Evolutionary conservation across 2,113 vertebrate species (phyloP), one percentile per base, ranked within the genome.

Genomic region (Leptocoma aspasia): DNA sequence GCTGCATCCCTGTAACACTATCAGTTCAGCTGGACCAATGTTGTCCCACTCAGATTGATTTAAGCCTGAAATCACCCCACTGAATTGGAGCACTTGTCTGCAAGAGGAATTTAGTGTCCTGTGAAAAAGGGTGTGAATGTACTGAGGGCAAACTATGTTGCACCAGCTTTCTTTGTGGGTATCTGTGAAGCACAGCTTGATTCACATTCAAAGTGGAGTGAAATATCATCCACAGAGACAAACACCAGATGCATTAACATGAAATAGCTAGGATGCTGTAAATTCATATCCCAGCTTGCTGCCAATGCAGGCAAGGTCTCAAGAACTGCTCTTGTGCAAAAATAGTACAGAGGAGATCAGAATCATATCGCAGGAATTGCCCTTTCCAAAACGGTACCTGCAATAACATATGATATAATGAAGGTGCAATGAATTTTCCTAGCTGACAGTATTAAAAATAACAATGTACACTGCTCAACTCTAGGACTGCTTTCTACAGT

Each of bases 391-490:
- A 75, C 0, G 17, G 63, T 94, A 94, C 72, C 85, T 95, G 90
- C 93, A 96, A 95, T 96, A 95, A 95, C 94, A 81, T 33, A 96
- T 92, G 95, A 93, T 88, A 83, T 77, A 96, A 96, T 93, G 85
- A 92, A 96, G 76, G 76, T 72, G 44, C 89, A 87, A 94, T 90
- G 85, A 90, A 82, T 92, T 94, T 95, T 95, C 87, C 93, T 73
- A 70, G 82, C 64, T 86, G 93, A 93, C 76, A 77, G 85, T 31
- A 88, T 96, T 94, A 95, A 95, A 96, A 94, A 96, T 95, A 95
- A 96, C 90, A 93, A 73, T 20, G 87, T 76, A 54, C 50, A 30
- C 64, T 5, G 39, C 64, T 90, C 93, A 70, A 11, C 75, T 81
- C 89, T 33, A 47, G 31, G 47, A 85, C 54, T 86, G 82, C 90